These are phyloP conservation scores for Craniophora ligustri DNA, from an alignment of 2,888 invertebrate species.

Conservation along the genomic window DNA sequence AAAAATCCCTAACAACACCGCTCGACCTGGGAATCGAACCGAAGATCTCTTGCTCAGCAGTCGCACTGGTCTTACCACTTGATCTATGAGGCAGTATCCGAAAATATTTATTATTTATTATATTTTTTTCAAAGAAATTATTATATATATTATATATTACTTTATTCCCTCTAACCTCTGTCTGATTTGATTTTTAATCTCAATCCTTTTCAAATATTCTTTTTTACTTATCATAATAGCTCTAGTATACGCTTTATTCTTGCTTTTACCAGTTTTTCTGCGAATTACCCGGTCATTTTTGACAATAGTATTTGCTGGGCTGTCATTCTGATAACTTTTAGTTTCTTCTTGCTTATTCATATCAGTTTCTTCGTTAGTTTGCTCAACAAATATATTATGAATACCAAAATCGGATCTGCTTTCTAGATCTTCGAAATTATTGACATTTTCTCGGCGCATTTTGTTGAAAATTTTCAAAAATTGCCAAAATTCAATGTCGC, in stretches of 20 bases:
- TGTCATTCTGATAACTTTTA: not conserved
- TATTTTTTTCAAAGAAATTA: too few relatives aligned
- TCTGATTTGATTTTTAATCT: slow-evolving; percentile 52
- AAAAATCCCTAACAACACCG: too few relatives aligned
- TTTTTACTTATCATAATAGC: slow-evolving; percentile 62
- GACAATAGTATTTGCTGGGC: not conserved
- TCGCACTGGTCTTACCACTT: too few relatives aligned
- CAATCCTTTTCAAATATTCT: slow-evolving; percentile 60
- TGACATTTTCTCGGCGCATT: slow-evolving; percentile 72
- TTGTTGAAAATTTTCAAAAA: slow-evolving; percentile 81
- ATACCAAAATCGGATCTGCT: slow-evolving; percentile 67
- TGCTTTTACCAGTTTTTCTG: not conserved
- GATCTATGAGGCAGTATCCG: too few relatives aligned
- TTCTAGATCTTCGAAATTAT: slow-evolving; percentile 73
- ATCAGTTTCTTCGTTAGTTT: not conserved
- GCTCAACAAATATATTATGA: slow-evolving; percentile 42
- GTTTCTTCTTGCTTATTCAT: not conserved
- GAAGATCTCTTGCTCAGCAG: too few relatives aligned
- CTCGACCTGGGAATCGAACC: too few relatives aligned
- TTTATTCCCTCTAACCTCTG: slow-evolving; percentile 16
- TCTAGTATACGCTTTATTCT: slow-evolving; percentile 32
- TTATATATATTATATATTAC: too few relatives aligned
- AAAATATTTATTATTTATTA: too few relatives aligned
- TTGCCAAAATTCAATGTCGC: slow-evolving; percentile 81
- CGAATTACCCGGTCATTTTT: not conserved